Conservation (phyloP, 2,888 invertebrate species). For the Synanthedon vespiformis region DNA sequence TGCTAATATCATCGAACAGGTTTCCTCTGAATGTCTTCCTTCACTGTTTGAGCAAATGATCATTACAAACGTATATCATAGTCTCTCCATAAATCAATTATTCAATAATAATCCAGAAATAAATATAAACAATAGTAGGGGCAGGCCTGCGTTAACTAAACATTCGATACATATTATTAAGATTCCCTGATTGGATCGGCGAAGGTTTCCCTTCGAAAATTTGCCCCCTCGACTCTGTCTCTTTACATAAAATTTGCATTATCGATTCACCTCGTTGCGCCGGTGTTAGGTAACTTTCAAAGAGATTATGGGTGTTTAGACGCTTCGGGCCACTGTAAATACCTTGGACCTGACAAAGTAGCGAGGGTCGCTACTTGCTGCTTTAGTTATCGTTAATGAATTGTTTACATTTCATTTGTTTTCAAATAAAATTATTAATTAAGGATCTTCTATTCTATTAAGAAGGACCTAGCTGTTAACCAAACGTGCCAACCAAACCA, state of each 20-base stretch:
- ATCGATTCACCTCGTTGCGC: conserved; percentile 34
- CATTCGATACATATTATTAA: conserved; percentile 57
- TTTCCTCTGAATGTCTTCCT: too few species aligned
- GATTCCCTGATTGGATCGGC: conserved; percentile 21
- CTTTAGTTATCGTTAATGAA: too few species aligned
- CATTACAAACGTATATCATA: too few species aligned
- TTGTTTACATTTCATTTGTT: too few species aligned
- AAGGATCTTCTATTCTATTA: too few species aligned
- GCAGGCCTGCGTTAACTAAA: conserved; percentile 39
- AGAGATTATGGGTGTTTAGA: conserved; percentile 30
- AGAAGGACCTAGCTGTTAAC: too few species aligned
- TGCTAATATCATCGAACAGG: too few species aligned
- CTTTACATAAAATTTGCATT: conserved; percentile 66
- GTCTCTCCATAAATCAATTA: too few species aligned
- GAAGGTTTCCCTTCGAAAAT: conserved; percentile 32
- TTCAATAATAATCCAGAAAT: neutral
- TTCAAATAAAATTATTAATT: too few species aligned
- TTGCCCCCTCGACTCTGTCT: conserved; percentile 37
- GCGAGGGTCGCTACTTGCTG: conserved; percentile 2
- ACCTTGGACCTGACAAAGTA: conserved; percentile 20
- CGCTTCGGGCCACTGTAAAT: conserved; percentile 24
- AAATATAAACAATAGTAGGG: conserved; percentile 15
- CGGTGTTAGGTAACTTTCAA: conserved; percentile 31
- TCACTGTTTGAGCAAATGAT: too few species aligned
- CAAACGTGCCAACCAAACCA: too few species aligned